These are phyloP conservation scores for Falco columbarius DNA, from an alignment of 2,797 vertebrate genomes.

Conservation along the genomic window DNA sequence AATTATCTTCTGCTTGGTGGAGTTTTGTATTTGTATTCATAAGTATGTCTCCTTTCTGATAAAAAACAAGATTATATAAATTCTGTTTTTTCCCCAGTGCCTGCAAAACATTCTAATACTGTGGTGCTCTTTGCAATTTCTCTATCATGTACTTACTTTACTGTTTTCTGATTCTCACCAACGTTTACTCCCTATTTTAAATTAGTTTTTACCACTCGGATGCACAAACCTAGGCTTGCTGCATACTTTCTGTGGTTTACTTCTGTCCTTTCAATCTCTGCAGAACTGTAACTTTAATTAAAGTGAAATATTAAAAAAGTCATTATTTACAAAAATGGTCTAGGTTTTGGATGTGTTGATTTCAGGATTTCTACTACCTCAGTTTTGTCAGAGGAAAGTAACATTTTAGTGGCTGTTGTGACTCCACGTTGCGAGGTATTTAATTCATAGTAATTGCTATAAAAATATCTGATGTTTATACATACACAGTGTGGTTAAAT, in stretches of 20 bases:
- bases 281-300: background rate
- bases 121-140: background rate
- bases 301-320: background rate
- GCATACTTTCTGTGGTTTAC: background rate
- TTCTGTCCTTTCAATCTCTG: background rate
- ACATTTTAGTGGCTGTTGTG: background rate
- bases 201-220: constrained; percentile 12
- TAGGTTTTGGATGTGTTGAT: background rate
- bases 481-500: background rate
- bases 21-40: constrained; percentile 48
- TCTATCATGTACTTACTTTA: background rate
- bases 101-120: constrained; percentile 30
- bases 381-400: background rate
- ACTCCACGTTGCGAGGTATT: background rate
- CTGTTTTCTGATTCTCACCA: background rate
- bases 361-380: background rate
- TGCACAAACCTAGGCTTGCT: background rate
- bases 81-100: background rate
- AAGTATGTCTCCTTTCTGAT: constrained; percentile 16
- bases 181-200: background rate
- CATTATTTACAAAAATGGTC: background rate
- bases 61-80: constrained; percentile 50
- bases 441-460: background rate
- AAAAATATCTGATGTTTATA: background rate
- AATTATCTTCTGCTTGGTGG: constrained; percentile 12